Base-by-base conservation (phyloP, 2,113 vertebrate genomes). In the Psettodes erumei region DNA sequence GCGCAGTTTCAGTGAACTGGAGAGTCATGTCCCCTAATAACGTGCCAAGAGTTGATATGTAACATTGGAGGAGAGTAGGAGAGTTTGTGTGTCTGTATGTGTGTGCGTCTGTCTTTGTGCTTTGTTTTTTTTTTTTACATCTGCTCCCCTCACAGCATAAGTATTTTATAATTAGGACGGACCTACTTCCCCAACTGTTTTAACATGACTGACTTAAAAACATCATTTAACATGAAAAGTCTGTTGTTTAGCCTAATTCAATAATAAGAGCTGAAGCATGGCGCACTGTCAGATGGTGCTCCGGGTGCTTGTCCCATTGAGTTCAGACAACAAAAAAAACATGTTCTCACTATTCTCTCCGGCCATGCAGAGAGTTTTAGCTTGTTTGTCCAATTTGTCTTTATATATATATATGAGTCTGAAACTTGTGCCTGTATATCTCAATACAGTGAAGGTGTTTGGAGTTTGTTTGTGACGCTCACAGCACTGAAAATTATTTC, bases 131-230 rank as follows among this genome's bases (percentile, higher is more conserved):
- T 75, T 60, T 42, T 43, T 13, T 25, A 33, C 35, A 56, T 81
- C 77, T 61, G n/a, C 33, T 71, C 48, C 2, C 8, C 48, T 72
- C 68, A 37, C 67, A 81, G 63, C 62, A 35, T 71, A 69, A 66
- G 65, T 63, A 40, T 76, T 77, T 82, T 56, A 68, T 82, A 89
- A 91, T 79, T 68, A 86, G 76, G 67, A 71, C 74, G 71, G 68
- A 74, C 81, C 82, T 66, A 71, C 51, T 82, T 87, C 76, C 15
- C 30, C 28, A 56, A 54, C 28, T 30, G 35, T 75, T 77, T 65
- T 69, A 74, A 77, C 58, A 48, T 40, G 58, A 70, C 28, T 66
- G 19, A 83, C 82, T 82, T 67, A 51, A 82, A 56, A 70, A 45
- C 28, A 70, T 50, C 23, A 64, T 48, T 47, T 30, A 19, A 63